These are phyloP conservation scores for Lamproptera curius DNA, from an alignment of 2,888 invertebrate genomes.

Conservation along the genomic window DNA sequence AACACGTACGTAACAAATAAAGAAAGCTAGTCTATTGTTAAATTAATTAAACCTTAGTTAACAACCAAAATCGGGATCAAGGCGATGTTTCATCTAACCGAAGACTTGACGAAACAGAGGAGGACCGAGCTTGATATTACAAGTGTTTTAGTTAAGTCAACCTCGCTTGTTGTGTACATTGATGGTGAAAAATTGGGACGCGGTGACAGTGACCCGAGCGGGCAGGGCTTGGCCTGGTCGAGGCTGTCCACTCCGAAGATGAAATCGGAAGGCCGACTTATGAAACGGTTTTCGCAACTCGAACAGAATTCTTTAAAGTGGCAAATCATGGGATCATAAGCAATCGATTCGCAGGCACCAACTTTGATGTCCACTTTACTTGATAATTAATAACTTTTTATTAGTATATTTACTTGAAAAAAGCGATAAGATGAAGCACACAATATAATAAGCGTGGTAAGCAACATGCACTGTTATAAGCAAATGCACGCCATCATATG, in stretches of 20 bases:
- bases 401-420: no score
- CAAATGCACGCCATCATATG: no score
- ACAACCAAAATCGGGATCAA: slow-evolving; percentile 1
- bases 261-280: slow-evolving; percentile 27
- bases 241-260: slow-evolving; percentile 27
- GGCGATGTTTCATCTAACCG: slow-evolving; percentile 11
- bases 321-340: not conserved
- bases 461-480: no score
- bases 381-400: no score
- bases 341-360: no score
- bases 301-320: slow-evolving; percentile 2
- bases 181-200: slow-evolving; percentile 19
- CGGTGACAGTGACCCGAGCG: slow-evolving; percentile 28
- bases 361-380: no score
- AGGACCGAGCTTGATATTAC: slow-evolving; percentile 7
- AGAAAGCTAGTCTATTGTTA: not conserved
- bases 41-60: not conserved
- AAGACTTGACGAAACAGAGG: slow-evolving; percentile 12
- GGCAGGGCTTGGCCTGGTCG: slow-evolving; percentile 25
- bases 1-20: not conserved
- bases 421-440: no score
- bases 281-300: slow-evolving; percentile 20
- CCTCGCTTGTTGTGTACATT: not conserved
- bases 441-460: no score
- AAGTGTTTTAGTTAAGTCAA: slow-evolving; percentile 7